Evolutionary conservation across 2,888 invertebrate species (phyloP).

Genomic region (Elysia crispata): DNA sequence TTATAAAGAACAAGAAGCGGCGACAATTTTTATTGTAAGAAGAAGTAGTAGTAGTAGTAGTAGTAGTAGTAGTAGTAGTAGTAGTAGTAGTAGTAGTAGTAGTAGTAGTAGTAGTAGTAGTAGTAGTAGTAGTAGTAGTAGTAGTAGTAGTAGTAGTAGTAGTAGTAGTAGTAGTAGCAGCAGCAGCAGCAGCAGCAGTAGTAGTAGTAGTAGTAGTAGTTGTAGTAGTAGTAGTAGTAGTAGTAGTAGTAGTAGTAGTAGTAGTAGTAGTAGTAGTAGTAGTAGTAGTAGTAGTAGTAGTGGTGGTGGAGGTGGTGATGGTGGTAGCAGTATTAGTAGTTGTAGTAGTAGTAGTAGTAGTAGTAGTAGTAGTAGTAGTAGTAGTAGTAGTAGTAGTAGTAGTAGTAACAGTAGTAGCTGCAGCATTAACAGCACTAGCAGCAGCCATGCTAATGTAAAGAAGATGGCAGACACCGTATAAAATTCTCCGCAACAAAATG

Average conservation of each 20-base stretch:
- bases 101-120: constrained; percentile 7
- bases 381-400: too few relatives aligned
- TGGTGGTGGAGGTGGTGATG: neutral
- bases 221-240: neutral
- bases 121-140: constrained; percentile 10
- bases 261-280: neutral
- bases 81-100: neutral
- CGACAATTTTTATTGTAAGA: too few relatives aligned
- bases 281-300: neutral
- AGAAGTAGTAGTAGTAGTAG: too few relatives aligned
- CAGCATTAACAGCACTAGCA: too few relatives aligned
- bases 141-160: neutral
- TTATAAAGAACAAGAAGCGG: too few relatives aligned
- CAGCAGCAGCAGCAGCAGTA: neutral
- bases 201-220: neutral
- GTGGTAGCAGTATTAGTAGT: too few relatives aligned
- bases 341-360: constrained; percentile 15
- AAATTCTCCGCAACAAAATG: too few relatives aligned
- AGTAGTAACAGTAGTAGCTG: too few relatives aligned
- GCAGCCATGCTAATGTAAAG: too few relatives aligned
- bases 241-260: neutral
- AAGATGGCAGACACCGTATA: too few relatives aligned
- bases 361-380: constrained; percentile 9
- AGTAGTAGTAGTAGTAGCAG: constrained; percentile 1
- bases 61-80: neutral